Conservation (phyloP, 2,888 invertebrate species). For the Sycophila texana region DNA sequence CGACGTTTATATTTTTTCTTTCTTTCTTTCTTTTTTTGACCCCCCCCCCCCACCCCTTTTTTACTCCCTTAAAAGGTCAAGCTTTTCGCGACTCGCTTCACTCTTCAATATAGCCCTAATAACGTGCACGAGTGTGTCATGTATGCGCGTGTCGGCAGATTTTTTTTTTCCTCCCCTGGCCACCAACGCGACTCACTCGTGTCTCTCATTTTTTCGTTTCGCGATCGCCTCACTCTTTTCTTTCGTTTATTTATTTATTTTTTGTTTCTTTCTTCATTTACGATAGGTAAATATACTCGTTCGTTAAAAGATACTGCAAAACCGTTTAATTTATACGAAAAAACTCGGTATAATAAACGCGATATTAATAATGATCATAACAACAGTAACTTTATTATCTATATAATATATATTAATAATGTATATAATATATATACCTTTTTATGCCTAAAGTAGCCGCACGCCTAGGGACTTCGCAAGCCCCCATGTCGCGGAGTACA, state of each 20-base stretch:
- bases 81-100: conserved; percentile 6
- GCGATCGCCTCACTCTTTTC: neutral
- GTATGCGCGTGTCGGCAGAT: neutral
- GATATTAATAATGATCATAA: conserved; percentile 61
- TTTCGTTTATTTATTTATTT: neutral
- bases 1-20: conserved; percentile 6
- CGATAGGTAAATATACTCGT: conserved; percentile 1
- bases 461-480: conserved; percentile 20
- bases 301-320: conserved; percentile 45
- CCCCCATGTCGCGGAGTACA: conserved; percentile 52
- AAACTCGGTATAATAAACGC: conserved; percentile 63
- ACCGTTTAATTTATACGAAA: conserved; percentile 46
- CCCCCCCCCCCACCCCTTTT: neutral
- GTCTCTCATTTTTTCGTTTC: neutral
- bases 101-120: neutral
- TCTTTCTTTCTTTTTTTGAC: neutral
- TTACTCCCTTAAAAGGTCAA: neutral
- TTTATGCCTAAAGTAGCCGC: conserved; percentile 44
- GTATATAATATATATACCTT: conserved; percentile 52
- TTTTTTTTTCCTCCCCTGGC: neutral
- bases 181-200: neutral
- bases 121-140: too few relatives aligned
- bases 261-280: neutral
- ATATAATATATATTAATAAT: conserved; percentile 60
- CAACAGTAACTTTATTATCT: conserved; percentile 64